Conservation (phyloP, 2,113 vertebrate genomes). For the Piliocolobus tephrosceles region DNA sequence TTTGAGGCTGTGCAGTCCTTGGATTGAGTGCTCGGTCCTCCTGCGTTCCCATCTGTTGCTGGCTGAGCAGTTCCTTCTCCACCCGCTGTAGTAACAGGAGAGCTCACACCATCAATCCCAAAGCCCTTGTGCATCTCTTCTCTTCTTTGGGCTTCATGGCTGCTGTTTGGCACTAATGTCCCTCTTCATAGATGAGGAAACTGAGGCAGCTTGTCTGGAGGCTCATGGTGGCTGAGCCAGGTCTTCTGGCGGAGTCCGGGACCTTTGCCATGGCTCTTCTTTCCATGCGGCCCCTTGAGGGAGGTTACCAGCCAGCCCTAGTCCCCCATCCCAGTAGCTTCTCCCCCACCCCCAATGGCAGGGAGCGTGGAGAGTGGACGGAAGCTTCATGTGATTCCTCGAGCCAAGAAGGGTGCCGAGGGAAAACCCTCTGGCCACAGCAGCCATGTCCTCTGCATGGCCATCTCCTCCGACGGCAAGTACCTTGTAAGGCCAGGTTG, state of each 20-base stretch:
- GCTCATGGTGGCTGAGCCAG: not conserved
- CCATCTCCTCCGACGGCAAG: conserved; percentile 95
- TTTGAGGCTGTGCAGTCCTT: not conserved
- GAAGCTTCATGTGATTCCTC: conserved; percentile 89
- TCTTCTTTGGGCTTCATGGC: not conserved
- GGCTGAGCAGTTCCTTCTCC: not conserved
- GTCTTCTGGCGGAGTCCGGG: not conserved
- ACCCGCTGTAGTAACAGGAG: not conserved
- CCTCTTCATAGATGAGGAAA: not conserved
- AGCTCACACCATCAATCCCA: not conserved
- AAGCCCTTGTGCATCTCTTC: not conserved
- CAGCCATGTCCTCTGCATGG: conserved; percentile 92
- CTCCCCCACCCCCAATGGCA: conserved; percentile 62
- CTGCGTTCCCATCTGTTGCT: not conserved
- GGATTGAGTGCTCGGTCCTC: not conserved
- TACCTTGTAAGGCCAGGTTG: conserved; percentile 89
- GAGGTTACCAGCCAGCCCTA: not conserved
- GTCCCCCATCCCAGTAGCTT: not conserved
- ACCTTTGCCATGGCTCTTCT: too few relatives aligned
- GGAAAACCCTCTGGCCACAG: conserved; percentile 89
- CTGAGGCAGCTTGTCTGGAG: not conserved
- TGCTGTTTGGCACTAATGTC: not conserved
- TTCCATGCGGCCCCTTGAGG: not conserved
- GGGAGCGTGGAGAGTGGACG: conserved; percentile 94
- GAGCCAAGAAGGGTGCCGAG: conserved; percentile 90